Conservation (phyloP, 2,797 vertebrate species). For the Alectoris magna region DNA sequence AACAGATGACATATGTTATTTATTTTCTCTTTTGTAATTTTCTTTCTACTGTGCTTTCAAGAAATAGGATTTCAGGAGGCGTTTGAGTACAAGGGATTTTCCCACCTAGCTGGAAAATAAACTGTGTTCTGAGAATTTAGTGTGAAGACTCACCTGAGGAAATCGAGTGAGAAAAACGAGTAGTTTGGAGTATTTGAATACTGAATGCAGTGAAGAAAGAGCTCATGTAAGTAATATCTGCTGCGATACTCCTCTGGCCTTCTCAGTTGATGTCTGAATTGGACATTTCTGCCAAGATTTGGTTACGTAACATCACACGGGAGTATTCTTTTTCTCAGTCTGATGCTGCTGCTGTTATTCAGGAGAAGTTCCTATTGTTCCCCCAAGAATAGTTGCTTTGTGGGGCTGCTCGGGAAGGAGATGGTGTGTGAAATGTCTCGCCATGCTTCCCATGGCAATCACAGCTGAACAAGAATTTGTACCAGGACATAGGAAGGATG, state of each 20-base stretch:
- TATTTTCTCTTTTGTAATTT: not conserved
- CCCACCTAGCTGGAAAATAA: not conserved
- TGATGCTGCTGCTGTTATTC: not conserved
- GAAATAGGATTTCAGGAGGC: not conserved
- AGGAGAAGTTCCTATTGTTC: not conserved
- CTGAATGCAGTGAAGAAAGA: not conserved
- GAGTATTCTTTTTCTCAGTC: not conserved
- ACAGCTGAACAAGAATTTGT: not conserved
- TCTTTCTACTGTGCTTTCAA: not conserved
- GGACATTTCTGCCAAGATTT: not conserved
- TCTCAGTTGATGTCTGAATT: not conserved
- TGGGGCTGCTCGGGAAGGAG: not conserved
- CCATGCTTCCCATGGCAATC: not conserved
- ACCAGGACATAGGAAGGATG: not conserved
- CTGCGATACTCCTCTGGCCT: not conserved
- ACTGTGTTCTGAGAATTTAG: rapidly evolving
- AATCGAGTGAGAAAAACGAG: not conserved
- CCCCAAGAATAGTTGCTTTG: not conserved
- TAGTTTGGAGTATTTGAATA: not conserved
- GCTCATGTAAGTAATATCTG: rapidly evolving
- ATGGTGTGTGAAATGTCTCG: not conserved
- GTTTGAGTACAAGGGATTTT: not conserved
- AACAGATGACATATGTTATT: not conserved
- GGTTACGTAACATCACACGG: not conserved
- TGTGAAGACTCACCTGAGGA: not conserved